Evolutionary conservation across 2,797 vertebrate genomes (phyloP).

Genomic region (Halcyon badia): DNA sequence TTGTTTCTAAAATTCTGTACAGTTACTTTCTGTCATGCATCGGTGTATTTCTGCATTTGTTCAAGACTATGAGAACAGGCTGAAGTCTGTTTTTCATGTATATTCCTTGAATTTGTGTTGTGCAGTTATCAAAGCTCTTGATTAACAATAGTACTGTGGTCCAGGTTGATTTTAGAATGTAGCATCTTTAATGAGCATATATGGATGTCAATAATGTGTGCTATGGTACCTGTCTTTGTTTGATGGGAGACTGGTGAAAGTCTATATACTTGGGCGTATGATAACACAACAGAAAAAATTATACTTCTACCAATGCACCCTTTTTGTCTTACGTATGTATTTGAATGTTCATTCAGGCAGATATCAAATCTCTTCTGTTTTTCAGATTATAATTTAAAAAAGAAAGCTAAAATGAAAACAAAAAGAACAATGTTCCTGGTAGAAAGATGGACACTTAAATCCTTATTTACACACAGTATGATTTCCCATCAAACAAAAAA

Average conservation of each 20-base stretch:
- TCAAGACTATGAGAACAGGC: neutral
- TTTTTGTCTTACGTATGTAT: neutral
- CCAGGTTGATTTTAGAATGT: neutral
- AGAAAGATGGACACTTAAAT: neutral
- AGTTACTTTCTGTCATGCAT: fast-evolving
- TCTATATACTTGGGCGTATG: fast-evolving
- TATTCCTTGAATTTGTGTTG: neutral
- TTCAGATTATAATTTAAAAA: neutral
- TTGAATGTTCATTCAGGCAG: neutral
- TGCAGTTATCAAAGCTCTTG: neutral
- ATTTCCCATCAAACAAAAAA: neutral
- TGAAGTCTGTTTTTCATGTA: neutral
- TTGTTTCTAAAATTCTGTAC: neutral
- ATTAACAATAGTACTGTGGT: neutral
- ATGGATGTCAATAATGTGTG: neutral
- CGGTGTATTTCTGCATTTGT: neutral
- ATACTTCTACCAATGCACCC: neutral
- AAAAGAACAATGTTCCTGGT: neutral
- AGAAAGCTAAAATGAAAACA: neutral
- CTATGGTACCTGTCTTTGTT: neutral
- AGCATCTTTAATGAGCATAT: neutral
- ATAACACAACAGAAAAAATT: neutral
- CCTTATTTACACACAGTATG: neutral
- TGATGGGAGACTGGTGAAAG: neutral
- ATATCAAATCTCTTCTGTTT: neutral